phyloP scores from a whole-genome alignment of 2,113 vertebrate genomes.

The Taurulus bubalis region DNA sequence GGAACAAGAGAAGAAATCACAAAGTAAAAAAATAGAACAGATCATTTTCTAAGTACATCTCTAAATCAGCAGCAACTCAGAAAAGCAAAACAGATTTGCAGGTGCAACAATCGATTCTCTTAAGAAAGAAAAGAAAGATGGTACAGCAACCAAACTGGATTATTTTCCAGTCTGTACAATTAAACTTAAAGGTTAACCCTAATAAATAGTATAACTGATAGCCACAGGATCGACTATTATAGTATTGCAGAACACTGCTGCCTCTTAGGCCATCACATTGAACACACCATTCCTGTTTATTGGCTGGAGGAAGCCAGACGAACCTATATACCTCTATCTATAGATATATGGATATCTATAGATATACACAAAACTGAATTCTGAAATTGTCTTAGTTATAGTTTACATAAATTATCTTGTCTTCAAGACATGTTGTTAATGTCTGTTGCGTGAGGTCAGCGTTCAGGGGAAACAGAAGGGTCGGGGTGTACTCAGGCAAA shows the following conservation, averaged over 20 bases:
- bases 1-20: not conserved
- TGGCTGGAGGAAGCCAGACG: conserved; percentile 3
- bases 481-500: conserved; percentile 66
- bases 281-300: conserved; percentile 28
- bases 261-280: conserved; percentile 21
- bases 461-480: conserved; percentile 1
- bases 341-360: too few relatives aligned
- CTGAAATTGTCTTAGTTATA: not conserved
- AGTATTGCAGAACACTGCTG: conserved; percentile 6
- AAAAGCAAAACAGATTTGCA: not conserved
- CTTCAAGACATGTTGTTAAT: not conserved
- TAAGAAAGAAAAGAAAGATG: not conserved
- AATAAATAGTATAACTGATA: conserved; percentile 32
- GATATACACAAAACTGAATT: conserved; percentile 21
- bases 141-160: not conserved
- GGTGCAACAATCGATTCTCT: conserved; percentile 11
- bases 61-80: conserved; percentile 9
- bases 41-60: not conserved
- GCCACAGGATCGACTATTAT: not conserved
- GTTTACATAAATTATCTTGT: conserved; percentile 12
- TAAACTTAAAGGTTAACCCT: conserved; percentile 5
- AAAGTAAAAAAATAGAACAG: conserved; percentile 16
- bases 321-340: not conserved
- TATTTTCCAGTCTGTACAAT: conserved; percentile 3
- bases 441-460: not conserved